Base-by-base conservation (phyloP, 2,888 invertebrate genomes). In the Clivina fossor region DNA sequence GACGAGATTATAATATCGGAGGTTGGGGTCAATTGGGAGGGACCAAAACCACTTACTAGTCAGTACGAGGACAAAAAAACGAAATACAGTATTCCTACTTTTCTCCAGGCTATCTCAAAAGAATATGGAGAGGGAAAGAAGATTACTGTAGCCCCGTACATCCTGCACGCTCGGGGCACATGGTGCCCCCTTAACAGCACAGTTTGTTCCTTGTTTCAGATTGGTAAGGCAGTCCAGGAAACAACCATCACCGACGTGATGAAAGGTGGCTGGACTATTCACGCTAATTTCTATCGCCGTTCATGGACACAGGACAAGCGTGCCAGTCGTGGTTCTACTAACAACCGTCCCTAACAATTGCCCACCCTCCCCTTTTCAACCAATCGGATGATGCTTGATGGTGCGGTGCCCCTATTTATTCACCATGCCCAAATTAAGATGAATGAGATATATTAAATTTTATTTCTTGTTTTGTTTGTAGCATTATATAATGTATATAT, bases 181-280 rank as follows among this genome's bases (percentile, higher is more conserved):
- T 11, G 37, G 37, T 32, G 32, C 32, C n/a, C 32, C n/a, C 4
- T 32, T n/a, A 32, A 32, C 32, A n/a, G 13, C 4, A 32, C 32
- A n/a, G 9, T 32, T 4, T n/a, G 4, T 4, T n/a, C 9, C 3
- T n/a, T n/a, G 9, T 3, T 32, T n/a, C 9, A 32, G 13, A 4
- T 32, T 4, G 4, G 3, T 3, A 32, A 32, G 13, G 13, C 9
- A 4, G n/a, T 4, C 3, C 4, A 32, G n/a, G 32, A 32, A n/a
- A 3, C 4, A 4, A 11, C 15, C 4, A 37, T 37, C 9, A 15
- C 16, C 9, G 37, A 37, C 37, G 18, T 18, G 13, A 3, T 16
- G 13, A 37, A 37, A 37, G 37, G 37, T 8, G 16, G 37, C 15
- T 37, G 16, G 32, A 37, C 16, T 3, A 37, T 37, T 16, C 37